phyloP scores from a whole-genome alignment of 2,113 vertebrate species.

The Hippocampus guttulatus region DNA sequence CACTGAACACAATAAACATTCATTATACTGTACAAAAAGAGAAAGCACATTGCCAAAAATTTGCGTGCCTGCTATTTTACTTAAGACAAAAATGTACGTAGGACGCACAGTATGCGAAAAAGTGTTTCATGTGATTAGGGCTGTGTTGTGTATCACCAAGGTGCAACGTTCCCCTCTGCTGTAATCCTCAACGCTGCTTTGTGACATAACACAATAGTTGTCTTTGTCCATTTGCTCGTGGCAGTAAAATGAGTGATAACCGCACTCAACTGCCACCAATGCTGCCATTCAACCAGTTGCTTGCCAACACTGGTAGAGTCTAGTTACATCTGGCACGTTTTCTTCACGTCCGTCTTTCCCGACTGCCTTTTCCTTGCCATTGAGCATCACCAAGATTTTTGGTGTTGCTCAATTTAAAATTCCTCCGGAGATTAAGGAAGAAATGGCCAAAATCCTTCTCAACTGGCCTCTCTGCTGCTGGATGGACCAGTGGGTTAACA shows the following conservation, averaged over 20 bases:
- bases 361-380: conserved; percentile 13
- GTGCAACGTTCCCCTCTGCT: conserved; percentile 22
- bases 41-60: not conserved
- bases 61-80: not conserved
- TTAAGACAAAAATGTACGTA: not conserved
- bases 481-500: conserved; percentile 12
- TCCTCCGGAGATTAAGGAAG: conserved; percentile 64
- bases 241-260: conserved; percentile 58
- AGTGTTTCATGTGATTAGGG: conserved; percentile 17
- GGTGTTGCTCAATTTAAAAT: conserved; percentile 25
- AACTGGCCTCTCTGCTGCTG: conserved; percentile 25
- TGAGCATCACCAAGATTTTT: conserved; percentile 6
- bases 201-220: conserved; percentile 38
- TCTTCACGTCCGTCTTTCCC: not conserved
- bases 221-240: conserved; percentile 49
- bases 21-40: not conserved
- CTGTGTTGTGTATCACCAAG: conserved; percentile 17
- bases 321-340: not conserved
- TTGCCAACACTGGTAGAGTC: not conserved
- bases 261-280: conserved; percentile 44
- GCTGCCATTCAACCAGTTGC: conserved; percentile 18
- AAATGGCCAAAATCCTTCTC: conserved; percentile 45
- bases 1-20: not conserved
- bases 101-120: conserved; percentile 2
- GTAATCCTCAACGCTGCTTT: conserved; percentile 21